phyloP scores from a whole-genome alignment of 1,140 invertebrate genomes.

The Caenorhabditis tropicalis region DNA sequence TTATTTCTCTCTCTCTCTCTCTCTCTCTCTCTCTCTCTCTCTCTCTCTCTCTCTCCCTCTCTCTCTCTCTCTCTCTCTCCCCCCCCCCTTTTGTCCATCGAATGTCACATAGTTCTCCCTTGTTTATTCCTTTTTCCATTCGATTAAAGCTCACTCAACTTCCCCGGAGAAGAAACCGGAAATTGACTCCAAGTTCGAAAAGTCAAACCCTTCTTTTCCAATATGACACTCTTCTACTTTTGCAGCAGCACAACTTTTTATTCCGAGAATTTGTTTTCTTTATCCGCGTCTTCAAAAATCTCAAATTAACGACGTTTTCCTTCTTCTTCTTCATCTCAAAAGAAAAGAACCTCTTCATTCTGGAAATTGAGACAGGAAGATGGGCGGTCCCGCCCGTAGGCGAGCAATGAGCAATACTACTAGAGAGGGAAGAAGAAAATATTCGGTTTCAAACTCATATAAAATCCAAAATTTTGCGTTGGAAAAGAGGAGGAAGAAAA shows the following conservation, averaged over 20 bases:
- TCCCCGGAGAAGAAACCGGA: background rate
- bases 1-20: background rate
- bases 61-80: background rate
- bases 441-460: constrained; percentile 31
- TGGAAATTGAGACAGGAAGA: background rate
- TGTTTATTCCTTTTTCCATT: too few species aligned
- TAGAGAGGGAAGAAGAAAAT: background rate
- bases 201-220: background rate
- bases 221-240: background rate
- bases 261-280: background rate
- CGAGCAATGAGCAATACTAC: background rate
- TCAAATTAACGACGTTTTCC: background rate
- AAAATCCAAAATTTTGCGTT: too few species aligned
- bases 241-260: too few species aligned
- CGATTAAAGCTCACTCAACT: background rate
- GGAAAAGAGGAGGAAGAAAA: too few species aligned
- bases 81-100: background rate
- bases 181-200: constrained; percentile 31
- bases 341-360: background rate
- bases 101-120: too few species aligned
- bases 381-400: constrained; percentile 1
- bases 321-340: background rate
- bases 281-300: background rate
- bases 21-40: background rate
- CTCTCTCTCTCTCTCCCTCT: background rate